Evolutionary conservation across 2,113 vertebrate species (phyloP), one percentile per base, ranked within the genome.

Genomic region (Glareola pratincola): DNA sequence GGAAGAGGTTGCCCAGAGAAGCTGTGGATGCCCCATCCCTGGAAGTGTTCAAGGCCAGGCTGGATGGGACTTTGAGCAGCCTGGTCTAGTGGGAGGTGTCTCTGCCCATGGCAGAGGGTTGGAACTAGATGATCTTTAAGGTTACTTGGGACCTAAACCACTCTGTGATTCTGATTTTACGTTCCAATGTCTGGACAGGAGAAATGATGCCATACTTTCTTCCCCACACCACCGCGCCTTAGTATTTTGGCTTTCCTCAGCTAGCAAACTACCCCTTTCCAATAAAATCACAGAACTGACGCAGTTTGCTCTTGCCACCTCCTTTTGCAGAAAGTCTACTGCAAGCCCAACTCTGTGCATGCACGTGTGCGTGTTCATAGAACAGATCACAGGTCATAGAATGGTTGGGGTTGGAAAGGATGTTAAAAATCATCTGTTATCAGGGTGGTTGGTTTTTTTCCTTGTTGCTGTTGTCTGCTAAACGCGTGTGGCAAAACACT

Each of bases 361-460:
- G 23, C 48, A 27, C 0, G 0, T 48, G 17, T 47, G 39, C 15
- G 9, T 15, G 19, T 59, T 59, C 27, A 19, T 47, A 27, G 36
- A 62, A 34, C 6, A 48, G 30, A 66, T 48, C 53, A 69, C 1
- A 23, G 17, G 45, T 36, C 37, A 59, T 0, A 15, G 39, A n/a
- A 27, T 19, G n/a, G 21, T 45, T 85, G 75, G 15, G 6, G 8
- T 60, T 84, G 59, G 67, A 81, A 89, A 13, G 18, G 11, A 64
- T 32, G 34, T 86, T 45, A 8, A 45, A 73, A 14, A 34, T 20
- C 29, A 50, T 1, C 14, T 64, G 14, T 18, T 83, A 12, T 27
- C 1, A 0, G 32, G 7, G 7, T 59, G 9, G 0, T 39, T 60
- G 19, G 14, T 2, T 15, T 62, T 62, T 34, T 29, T 19, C 1